phyloP scores from a whole-genome alignment of 2,888 invertebrate species.

The Athalia circularis region DNA sequence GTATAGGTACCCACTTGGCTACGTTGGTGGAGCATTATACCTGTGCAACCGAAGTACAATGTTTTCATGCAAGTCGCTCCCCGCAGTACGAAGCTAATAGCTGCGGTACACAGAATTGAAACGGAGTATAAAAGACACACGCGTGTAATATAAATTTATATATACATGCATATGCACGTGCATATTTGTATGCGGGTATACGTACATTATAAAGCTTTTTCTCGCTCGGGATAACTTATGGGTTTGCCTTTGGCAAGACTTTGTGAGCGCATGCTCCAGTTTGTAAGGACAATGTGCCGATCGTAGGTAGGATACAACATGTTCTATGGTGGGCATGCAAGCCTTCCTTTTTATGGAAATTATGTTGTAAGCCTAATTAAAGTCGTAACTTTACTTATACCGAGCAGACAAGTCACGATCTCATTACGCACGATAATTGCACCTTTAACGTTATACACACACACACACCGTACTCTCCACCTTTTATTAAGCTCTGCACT shows the following conservation, averaged over 20 bases:
- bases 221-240: not conserved
- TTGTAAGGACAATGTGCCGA: slow-evolving; percentile 38
- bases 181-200: too few relatives aligned
- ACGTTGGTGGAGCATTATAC: too few relatives aligned
- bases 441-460: slow-evolving; percentile 3
- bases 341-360: slow-evolving; percentile 28
- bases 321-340: not conserved
- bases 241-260: slow-evolving; percentile 20
- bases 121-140: not conserved
- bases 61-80: slow-evolving; percentile 4
- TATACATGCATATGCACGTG: too few relatives aligned
- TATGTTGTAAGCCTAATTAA: slow-evolving; percentile 42
- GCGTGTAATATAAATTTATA: too few relatives aligned
- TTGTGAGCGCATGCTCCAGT: slow-evolving; percentile 29
- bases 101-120: not conserved
- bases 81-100: not conserved
- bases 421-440: slow-evolving; percentile 43
- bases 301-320: slow-evolving; percentile 10
- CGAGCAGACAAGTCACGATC: slow-evolving; percentile 35
- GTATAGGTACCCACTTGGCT: too few relatives aligned
- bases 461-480: not conserved
- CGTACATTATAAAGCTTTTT: too few relatives aligned
- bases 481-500: not conserved
- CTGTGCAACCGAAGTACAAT: not conserved
- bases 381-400: slow-evolving; percentile 15